A percentile compares a stretch with the other conserved stretches of the same genome.
These are phyloP conservation scores for Drosophila parabipectinata DNA, from an alignment of 1,140 invertebrate genomes.

Conservation along the genomic window DNA sequence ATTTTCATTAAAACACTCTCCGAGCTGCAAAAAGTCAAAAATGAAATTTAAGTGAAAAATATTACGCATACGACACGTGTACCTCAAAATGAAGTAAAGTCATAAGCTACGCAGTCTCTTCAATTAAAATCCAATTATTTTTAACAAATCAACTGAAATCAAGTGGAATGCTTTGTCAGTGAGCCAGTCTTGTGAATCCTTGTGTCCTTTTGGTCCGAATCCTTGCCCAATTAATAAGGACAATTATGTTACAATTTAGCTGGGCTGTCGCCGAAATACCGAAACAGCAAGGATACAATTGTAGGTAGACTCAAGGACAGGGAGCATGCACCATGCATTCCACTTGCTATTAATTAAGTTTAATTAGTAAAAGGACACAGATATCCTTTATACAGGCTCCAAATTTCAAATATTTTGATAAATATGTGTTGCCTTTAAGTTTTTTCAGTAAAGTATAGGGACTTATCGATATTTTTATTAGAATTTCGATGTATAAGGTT, in stretches of 20 bases:
- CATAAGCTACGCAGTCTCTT: neutral
- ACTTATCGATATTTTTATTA: too few relatives aligned
- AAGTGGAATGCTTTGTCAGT: neutral
- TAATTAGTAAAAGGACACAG: neutral
- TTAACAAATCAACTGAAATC: neutral
- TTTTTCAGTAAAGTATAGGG: too few relatives aligned
- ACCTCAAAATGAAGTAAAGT: too few relatives aligned
- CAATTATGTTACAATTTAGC: neutral
- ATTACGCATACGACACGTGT: constrained; percentile 21
- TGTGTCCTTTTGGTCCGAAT: neutral
- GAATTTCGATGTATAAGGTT: too few relatives aligned
- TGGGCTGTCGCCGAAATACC: too few relatives aligned
- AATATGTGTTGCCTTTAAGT: too few relatives aligned
- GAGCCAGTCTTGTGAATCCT: too few relatives aligned
- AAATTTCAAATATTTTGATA: too few relatives aligned
- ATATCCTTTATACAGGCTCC: too few relatives aligned
- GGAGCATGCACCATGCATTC: neutral
- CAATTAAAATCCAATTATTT: neutral
- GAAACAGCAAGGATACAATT: neutral
- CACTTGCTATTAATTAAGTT: neutral
- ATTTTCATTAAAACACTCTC: neutral
- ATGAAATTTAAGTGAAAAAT: neutral
- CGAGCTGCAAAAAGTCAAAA: neutral
- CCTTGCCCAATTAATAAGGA: neutral
- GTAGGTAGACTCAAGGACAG: too few relatives aligned